Conservation (phyloP, 2,113 vertebrate species). For the Nycticryphes semicollaris region DNA sequence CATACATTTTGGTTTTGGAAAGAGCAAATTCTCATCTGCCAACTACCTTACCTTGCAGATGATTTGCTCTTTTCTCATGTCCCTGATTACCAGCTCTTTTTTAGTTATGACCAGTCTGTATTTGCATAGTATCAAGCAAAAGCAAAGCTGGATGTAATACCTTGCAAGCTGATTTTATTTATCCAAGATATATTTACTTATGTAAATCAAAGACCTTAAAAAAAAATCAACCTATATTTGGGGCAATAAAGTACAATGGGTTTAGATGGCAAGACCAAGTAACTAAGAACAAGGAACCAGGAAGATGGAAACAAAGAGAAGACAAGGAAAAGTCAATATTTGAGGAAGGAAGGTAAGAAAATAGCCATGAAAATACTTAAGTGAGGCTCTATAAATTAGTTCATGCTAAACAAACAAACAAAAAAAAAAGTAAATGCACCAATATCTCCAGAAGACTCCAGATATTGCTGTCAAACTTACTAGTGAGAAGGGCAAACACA, state of each 20-base stretch:
- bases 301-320: not conserved
- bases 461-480: not conserved
- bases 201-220: not conserved
- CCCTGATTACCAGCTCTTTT: not conserved
- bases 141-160: not conserved
- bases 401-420: not conserved
- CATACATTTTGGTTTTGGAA: not conserved
- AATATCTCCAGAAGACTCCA: not conserved
- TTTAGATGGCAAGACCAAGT: not conserved
- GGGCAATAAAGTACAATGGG: not conserved
- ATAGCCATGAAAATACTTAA: not conserved
- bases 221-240: not conserved
- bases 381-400: not conserved
- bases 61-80: not conserved
- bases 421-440: not conserved
- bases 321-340: rapidly evolving
- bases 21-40: not conserved
- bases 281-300: not conserved
- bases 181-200: not conserved
- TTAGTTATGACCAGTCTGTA: not conserved
- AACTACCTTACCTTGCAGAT: not conserved
- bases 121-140: not conserved
- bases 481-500: not conserved
- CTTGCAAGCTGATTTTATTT: not conserved
- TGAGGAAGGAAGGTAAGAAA: not conserved